Percentiles rank a stretch among this genome's conserved stretches.
Evolutionary conservation across 2,888 invertebrate species (phyloP).

Genomic region (Xylophagus ater): DNA sequence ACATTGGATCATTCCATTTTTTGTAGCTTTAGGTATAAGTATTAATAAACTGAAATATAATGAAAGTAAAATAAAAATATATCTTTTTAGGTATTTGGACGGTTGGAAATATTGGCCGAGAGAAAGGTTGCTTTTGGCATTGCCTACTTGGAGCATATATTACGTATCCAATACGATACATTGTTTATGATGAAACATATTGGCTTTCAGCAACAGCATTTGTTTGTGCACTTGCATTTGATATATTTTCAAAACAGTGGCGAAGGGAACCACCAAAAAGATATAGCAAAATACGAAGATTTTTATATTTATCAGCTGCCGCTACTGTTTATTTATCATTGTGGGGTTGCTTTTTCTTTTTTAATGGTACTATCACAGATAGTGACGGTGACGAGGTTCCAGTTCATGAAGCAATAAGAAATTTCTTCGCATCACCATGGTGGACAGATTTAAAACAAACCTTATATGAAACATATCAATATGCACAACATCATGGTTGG

Average conservation of each 20-base stretch:
- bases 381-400: conserved; percentile 79
- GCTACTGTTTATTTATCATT: conserved; percentile 57
- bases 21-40: conserved; percentile 55
- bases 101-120: conserved; percentile 82
- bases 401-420: conserved; percentile 74
- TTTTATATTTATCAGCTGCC: conserved; percentile 49
- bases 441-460: conserved; percentile 73
- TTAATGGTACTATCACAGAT: conserved; percentile 77
- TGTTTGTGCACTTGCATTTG: conserved; percentile 57
- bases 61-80: not conserved
- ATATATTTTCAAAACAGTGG: conserved; percentile 70
- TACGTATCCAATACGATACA: conserved; percentile 56
- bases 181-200: conserved; percentile 60
- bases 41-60: not conserved
- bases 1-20: conserved; percentile 61
- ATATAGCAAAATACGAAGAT: conserved; percentile 41
- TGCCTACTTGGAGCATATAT: conserved; percentile 57
- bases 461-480: conserved; percentile 61
- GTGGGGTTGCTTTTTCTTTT: conserved; percentile 72
- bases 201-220: conserved; percentile 59
- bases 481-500: conserved; percentile 79
- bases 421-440: conserved; percentile 82
- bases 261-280: conserved; percentile 49
- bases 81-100: conserved; percentile 66
- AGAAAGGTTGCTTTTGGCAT: conserved; percentile 60